Evolutionary conservation across 2,797 vertebrate genomes (phyloP).

Genomic region (Staurois parvus): DNA sequence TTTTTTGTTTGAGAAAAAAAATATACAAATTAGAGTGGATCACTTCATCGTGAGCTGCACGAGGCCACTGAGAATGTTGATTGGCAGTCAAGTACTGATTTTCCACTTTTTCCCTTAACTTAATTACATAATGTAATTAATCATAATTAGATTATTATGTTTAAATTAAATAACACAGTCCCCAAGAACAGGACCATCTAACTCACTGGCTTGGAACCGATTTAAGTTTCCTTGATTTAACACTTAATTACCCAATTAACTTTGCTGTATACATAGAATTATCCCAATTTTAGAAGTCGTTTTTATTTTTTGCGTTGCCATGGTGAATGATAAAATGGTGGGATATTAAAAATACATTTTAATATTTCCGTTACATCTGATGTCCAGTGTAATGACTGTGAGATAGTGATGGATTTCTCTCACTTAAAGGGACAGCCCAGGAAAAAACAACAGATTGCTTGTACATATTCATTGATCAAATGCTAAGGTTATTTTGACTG

Average conservation of each 20-base stretch:
- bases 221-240: conserved; percentile 47
- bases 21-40: no score
- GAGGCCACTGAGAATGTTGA: conserved; percentile 20
- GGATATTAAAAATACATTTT: conserved; percentile 31
- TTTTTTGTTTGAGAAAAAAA: no score
- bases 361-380: background rate
- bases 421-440: background rate
- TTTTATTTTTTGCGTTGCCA: conserved; percentile 26
- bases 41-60: conserved; percentile 6
- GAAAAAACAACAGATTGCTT: no score
- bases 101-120: conserved; percentile 43
- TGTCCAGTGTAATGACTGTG: background rate
- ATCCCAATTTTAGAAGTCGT: conserved; percentile 25
- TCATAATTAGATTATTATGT: conserved; percentile 52
- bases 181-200: conserved; percentile 50
- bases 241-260: conserved; percentile 53
- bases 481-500: no score
- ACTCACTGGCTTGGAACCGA: conserved; percentile 47
- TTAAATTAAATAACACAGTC: conserved; percentile 51
- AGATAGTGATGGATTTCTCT: background rate
- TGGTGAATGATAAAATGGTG: conserved; percentile 28
- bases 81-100: conserved; percentile 46
- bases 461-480: no score
- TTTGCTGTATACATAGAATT: conserved; percentile 40
- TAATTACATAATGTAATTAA: conserved; percentile 49